Percentiles rank a stretch among this genome's conserved stretches.
Evolutionary conservation across 2,113 vertebrate genomes (phyloP).

Genomic region (Spizaetus ornatus): DNA sequence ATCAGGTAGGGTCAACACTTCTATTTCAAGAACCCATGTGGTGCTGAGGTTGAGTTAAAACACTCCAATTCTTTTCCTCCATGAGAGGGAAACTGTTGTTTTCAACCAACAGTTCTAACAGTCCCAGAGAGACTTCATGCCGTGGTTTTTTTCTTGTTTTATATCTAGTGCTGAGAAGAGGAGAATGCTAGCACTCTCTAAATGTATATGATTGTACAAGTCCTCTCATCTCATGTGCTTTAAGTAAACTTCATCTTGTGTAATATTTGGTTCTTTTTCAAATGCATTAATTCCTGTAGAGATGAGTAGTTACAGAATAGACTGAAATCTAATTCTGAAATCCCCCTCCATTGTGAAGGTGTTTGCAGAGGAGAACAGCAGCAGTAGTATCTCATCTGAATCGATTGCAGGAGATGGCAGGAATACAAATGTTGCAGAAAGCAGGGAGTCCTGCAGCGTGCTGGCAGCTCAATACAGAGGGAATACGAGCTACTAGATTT

Average conservation of each 20-base stretch:
- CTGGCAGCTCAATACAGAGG: background rate
- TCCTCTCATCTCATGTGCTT: background rate
- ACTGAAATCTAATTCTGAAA: background rate
- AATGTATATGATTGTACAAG: background rate
- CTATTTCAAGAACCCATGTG: background rate
- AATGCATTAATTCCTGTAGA: background rate
- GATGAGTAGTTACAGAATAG: background rate
- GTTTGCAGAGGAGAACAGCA: background rate
- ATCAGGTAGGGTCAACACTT: background rate
- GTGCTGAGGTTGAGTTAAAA: background rate
- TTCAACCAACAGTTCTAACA: background rate
- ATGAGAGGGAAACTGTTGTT: background rate
- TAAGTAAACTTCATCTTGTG: background rate
- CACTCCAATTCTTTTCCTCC: background rate
- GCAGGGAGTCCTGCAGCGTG: background rate
- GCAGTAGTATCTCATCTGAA: background rate
- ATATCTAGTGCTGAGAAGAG: background rate
- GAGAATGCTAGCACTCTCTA: background rate
- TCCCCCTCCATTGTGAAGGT: background rate
- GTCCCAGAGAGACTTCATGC: background rate
- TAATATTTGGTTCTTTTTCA: background rate
- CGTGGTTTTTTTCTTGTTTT: background rate
- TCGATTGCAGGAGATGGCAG: background rate
- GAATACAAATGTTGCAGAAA: background rate
- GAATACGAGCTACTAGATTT: background rate